Conservation (phyloP, 2,113 vertebrate genomes). For the Crotalus helleri region DNA sequence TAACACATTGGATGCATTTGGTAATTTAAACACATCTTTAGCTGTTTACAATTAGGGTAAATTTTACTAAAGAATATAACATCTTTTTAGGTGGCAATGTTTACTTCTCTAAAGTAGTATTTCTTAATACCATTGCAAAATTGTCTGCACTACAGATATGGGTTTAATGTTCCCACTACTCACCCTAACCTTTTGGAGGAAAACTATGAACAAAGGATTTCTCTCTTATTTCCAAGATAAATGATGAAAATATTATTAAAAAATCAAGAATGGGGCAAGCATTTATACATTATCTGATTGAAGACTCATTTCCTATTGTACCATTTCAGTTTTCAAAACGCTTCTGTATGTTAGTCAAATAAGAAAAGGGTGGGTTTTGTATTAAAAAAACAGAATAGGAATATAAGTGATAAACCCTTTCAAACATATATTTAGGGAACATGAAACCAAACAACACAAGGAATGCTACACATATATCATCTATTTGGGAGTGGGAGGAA, state of each 20-base stretch:
- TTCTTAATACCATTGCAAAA: conserved; percentile 43
- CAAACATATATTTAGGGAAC: background rate
- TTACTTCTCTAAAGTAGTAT: conserved; percentile 38
- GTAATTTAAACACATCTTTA: conserved; percentile 55
- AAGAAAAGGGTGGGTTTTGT: background rate
- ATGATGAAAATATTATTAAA: conserved; percentile 49
- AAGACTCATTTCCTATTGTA: background rate
- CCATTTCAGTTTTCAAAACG: conserved; percentile 22
- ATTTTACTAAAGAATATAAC: conserved; percentile 46
- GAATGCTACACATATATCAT: background rate
- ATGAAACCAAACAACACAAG: background rate
- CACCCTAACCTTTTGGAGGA: conserved; percentile 52
- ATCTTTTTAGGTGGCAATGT: conserved; percentile 50
- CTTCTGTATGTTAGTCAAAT: conserved; percentile 10
- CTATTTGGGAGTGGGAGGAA: background rate
- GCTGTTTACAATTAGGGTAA: conserved; percentile 53
- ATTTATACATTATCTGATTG: conserved; percentile 40
- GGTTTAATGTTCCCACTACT: background rate
- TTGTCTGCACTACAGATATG: conserved; percentile 37
- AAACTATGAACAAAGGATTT: conserved; percentile 43
- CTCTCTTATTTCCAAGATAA: conserved; percentile 45
- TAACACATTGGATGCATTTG: conserved; percentile 49
- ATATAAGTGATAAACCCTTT: background rate
- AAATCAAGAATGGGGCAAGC: conserved; percentile 46
- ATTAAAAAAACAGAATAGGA: background rate